Evolutionary conservation across 2,113 vertebrate genomes (phyloP).

Genomic region (Pyrgilauda ruficollis): DNA sequence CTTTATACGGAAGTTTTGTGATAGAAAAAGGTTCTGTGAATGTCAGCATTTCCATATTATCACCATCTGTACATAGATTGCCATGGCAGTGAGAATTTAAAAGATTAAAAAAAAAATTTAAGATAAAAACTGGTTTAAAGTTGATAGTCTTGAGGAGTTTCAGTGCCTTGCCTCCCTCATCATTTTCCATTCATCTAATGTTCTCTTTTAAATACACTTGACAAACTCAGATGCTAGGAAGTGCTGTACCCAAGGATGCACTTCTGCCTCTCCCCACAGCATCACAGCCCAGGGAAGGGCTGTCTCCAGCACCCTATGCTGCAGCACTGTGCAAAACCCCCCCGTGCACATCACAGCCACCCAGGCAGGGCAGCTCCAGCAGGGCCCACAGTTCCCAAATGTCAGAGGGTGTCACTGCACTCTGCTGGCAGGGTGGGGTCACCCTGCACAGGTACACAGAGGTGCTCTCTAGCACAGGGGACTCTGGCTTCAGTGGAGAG

Average conservation of each 20-base stretch:
- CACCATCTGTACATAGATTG: background rate
- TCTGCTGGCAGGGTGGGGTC: background rate
- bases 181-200: background rate
- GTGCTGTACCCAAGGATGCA: background rate
- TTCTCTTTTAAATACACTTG: constrained; percentile 10
- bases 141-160: background rate
- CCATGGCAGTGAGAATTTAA: constrained; percentile 2
- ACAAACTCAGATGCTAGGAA: background rate
- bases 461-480: background rate
- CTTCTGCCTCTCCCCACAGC: background rate
- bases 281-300: background rate
- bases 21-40: constrained; percentile 33
- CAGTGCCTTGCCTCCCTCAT: background rate
- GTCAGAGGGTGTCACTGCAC: background rate
- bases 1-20: constrained; percentile 6
- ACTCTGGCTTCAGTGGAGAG: background rate
- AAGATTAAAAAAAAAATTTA: constrained; percentile 25
- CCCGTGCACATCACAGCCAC: background rate
- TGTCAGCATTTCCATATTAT: constrained; percentile 54
- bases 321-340: background rate
- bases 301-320: background rate
- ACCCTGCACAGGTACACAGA: background rate
- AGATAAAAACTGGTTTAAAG: constrained; percentile 33
- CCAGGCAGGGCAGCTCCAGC: background rate
- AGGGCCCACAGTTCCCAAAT: background rate